Percentiles rank a stretch among this genome's conserved stretches.
These are phyloP conservation scores for Anabacerthia variegaticeps DNA, from an alignment of 2,797 vertebrate species.

Conservation along the genomic window DNA sequence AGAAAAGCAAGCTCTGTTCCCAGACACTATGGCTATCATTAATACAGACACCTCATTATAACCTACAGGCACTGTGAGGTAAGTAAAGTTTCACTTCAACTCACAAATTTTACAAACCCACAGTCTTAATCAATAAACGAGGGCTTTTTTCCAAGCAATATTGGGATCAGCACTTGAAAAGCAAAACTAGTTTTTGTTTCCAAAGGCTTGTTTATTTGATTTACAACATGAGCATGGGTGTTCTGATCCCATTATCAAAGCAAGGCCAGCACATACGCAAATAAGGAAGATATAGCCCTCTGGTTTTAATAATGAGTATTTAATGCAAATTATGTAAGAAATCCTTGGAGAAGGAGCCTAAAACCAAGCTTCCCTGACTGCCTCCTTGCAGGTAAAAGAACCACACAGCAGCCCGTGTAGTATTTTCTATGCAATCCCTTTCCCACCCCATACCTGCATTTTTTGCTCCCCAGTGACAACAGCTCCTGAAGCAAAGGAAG, in stretches of 20 bases:
- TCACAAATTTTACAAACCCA: not conserved
- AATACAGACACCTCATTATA: not conserved
- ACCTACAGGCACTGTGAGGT: not conserved
- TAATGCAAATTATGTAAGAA: not conserved
- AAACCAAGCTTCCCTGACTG: not conserved
- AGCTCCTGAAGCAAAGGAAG: not conserved
- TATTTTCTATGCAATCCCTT: not conserved
- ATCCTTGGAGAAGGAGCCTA: not conserved
- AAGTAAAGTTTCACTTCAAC: not conserved
- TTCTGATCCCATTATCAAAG: not conserved
- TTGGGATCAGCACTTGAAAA: not conserved
- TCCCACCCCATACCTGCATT: not conserved
- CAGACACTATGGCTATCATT: not conserved
- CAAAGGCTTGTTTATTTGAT: not conserved
- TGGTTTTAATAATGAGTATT: not conserved
- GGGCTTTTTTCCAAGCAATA: not conserved
- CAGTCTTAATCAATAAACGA: not conserved
- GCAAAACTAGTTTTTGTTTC: not conserved
- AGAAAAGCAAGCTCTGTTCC: not conserved
- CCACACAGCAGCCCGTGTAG: rapidly evolving
- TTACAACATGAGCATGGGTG: not conserved
- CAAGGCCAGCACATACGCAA: not conserved
- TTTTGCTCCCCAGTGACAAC: not conserved
- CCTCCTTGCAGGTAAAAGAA: not conserved
- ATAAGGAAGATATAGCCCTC: not conserved